Conservation (phyloP, 2,113 vertebrate species). For the Phycodurus eques region DNA sequence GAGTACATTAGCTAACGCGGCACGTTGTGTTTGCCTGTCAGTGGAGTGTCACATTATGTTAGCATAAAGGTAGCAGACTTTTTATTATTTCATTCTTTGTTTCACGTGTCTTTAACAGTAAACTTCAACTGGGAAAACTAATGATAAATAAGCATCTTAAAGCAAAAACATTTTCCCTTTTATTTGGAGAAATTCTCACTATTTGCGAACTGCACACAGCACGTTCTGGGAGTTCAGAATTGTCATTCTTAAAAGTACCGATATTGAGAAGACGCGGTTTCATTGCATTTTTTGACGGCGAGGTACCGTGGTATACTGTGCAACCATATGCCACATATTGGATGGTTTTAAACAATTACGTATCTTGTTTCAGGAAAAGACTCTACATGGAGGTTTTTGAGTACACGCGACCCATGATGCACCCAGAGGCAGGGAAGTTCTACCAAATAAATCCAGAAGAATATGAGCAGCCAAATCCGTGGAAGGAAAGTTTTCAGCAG, state of each 20-base stretch:
- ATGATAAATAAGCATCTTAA: too few species aligned
- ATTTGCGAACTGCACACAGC: too few species aligned
- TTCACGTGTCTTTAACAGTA: too few species aligned
- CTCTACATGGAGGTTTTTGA: conserved; percentile 99
- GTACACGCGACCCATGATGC: conserved; percentile 99
- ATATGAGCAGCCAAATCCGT: conserved; percentile 96
- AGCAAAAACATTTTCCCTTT: too few species aligned
- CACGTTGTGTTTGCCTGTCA: too few species aligned
- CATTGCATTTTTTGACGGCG: neutral
- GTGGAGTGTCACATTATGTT: too few species aligned
- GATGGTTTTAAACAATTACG: neutral
- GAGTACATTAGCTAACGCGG: too few species aligned
- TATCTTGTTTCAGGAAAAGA: conserved; percentile 82
- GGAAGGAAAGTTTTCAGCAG: conserved; percentile 99
- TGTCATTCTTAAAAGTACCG: too few species aligned
- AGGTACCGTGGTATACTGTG: neutral
- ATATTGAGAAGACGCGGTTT: neutral
- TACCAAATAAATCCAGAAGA: conserved; percentile 99
- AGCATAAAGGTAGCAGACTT: too few species aligned
- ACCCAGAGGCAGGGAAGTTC: conserved; percentile 98
- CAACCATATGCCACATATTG: neutral
- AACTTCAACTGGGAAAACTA: too few species aligned
- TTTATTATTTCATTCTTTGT: too few species aligned
- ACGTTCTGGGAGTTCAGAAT: neutral
- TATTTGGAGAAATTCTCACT: too few species aligned